Conservation (phyloP, 2,888 invertebrate species). For the Asteroscopus sphinx region DNA sequence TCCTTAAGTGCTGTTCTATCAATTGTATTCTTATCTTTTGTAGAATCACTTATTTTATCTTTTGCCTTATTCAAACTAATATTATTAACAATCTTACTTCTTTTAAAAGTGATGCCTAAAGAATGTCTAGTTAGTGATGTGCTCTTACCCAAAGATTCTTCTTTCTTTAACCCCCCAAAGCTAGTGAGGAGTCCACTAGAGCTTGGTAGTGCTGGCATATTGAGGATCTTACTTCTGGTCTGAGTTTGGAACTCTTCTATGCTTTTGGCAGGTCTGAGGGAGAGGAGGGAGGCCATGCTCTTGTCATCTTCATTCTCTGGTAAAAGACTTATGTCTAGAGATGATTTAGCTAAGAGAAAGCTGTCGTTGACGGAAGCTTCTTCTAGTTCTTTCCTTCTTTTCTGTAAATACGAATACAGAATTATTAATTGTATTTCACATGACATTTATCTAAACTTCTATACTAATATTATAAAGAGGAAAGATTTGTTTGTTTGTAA, state of each 20-base stretch:
- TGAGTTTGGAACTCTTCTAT: conserved; percentile 89
- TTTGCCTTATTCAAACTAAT: conserved; percentile 13
- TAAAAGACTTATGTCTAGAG: conserved; percentile 93
- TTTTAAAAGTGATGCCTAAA: conserved; percentile 81
- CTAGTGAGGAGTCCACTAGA: conserved; percentile 83
- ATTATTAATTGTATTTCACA: not conserved
- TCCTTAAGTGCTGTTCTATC: conserved; percentile 9
- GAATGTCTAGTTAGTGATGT: conserved; percentile 72
- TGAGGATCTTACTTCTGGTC: conserved; percentile 86
- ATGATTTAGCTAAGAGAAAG: conserved; percentile 92
- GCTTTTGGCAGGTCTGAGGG: conserved; percentile 91
- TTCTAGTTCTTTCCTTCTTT: conserved; percentile 94
- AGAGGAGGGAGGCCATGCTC: conserved; percentile 93
- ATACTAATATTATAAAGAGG: no score
- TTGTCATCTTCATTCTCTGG: conserved; percentile 95
- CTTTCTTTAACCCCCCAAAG: conserved; percentile 89
- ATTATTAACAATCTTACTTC: conserved; percentile 55
- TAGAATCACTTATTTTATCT: conserved; percentile 7
- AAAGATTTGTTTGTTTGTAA: no score
- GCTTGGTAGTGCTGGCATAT: conserved; percentile 89
- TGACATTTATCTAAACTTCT: no score
- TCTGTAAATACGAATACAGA: conserved; percentile 65
- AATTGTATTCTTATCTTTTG: conserved; percentile 7
- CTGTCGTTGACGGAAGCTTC: conserved; percentile 92
- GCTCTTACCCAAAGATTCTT: conserved; percentile 85